These are phyloP conservation scores for Momotus momota DNA, from an alignment of 2,797 vertebrate genomes.

Conservation along the genomic window DNA sequence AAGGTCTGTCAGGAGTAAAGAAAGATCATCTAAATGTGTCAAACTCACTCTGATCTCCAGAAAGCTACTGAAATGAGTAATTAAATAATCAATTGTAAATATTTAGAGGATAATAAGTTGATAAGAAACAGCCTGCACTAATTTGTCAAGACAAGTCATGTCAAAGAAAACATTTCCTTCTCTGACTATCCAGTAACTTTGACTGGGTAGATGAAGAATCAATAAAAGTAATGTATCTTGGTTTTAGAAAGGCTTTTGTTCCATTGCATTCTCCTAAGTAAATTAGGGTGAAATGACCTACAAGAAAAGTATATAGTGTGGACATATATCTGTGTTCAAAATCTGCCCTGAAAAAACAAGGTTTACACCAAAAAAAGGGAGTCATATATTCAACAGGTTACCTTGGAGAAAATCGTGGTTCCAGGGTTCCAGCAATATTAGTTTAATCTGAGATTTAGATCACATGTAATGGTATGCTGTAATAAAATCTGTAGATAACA, in stretches of 20 bases:
- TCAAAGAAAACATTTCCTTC: background rate
- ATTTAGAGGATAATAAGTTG: background rate
- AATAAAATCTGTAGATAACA: background rate
- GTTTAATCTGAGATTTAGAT: background rate
- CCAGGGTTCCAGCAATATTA: rapidly evolving
- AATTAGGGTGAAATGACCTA: background rate
- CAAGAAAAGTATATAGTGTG: background rate
- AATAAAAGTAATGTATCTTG: background rate
- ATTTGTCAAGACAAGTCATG: background rate
- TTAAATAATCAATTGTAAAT: background rate
- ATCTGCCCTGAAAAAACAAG: background rate
- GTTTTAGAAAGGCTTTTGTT: background rate
- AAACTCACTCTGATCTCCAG: background rate
- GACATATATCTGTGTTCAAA: background rate
- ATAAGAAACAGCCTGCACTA: background rate
- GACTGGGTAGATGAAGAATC: background rate
- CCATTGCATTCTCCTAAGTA: background rate
- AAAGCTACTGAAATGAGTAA: background rate
- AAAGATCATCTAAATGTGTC: background rate
- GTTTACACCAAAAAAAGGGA: background rate
- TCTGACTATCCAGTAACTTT: background rate
- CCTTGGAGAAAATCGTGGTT: background rate
- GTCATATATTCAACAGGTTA: background rate
- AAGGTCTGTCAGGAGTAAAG: background rate
- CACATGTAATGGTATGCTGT: rapidly evolving